These are phyloP conservation scores for Mizuhopecten yessoensis DNA, from an alignment of 1,140 invertebrate species.

Conservation along the genomic window DNA sequence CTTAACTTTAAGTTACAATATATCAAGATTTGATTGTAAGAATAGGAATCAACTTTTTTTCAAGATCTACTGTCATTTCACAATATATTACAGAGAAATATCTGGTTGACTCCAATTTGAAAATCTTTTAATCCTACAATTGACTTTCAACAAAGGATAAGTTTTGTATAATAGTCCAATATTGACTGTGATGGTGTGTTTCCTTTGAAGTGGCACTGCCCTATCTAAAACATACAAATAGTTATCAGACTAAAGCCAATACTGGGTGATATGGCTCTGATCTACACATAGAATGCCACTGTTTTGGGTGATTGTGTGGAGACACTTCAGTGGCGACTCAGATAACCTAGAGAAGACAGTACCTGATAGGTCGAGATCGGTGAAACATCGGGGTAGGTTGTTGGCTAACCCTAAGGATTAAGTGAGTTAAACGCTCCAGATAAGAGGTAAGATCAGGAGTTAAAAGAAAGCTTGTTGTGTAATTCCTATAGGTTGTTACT, in stretches of 20 bases:
- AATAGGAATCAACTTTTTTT: no score
- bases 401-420: background rate
- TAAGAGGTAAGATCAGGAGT: background rate
- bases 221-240: background rate
- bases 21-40: no score
- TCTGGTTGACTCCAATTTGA: no score
- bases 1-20: no score
- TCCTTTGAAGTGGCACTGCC: background rate
- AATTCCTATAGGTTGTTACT: background rate
- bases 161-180: background rate
- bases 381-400: background rate
- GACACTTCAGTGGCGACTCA: background rate
- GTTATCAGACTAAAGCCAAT: background rate
- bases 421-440: background rate
- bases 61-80: no score
- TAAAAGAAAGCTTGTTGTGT: background rate
- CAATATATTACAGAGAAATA: no score
- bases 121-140: no score
- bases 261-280: background rate
- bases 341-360: background rate
- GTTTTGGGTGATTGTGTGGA: background rate
- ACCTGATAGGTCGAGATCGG: background rate
- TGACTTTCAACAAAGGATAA: background rate
- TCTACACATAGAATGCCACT: background rate
- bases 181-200: background rate